A percentile compares a stretch with the other conserved stretches of the same genome.
Conservation (phyloP, 2,888 invertebrate genomes). For the Standfussiana lucernea region DNA sequence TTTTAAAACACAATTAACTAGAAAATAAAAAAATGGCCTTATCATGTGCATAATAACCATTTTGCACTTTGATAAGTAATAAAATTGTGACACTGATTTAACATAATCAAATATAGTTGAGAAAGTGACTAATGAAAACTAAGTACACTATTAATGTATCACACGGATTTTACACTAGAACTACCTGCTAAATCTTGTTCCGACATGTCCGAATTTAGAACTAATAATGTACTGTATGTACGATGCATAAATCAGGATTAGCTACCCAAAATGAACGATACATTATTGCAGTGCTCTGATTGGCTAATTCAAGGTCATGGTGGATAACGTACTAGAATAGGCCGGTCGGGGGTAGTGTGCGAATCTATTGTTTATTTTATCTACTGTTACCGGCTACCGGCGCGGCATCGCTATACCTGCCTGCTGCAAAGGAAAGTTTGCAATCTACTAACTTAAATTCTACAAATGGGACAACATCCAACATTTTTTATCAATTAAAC, state of each 20-base stretch:
- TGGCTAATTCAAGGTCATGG: slow-evolving; percentile 14
- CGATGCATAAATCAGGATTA: slow-evolving; percentile 18
- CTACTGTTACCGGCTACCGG: slow-evolving; percentile 1
- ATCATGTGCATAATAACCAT: too few species aligned
- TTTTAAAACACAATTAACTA: too few species aligned
- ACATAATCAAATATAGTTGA: too few species aligned
- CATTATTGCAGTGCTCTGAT: slow-evolving; percentile 20
- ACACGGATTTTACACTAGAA: neutral
- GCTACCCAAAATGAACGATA: slow-evolving; percentile 19
- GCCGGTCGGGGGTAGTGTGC: slow-evolving; percentile 15
- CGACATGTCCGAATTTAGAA: slow-evolving; percentile 13
- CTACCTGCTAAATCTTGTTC: slow-evolving; percentile 16
- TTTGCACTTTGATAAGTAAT: too few species aligned
- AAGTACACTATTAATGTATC: too few species aligned
- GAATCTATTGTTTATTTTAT: slow-evolving; percentile 13
- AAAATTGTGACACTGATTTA: too few species aligned
- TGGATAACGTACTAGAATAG: slow-evolving; percentile 11
- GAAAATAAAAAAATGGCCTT: too few species aligned
- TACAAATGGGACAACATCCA: too few species aligned
- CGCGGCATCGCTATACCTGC: slow-evolving; percentile 36
- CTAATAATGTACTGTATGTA: slow-evolving; percentile 15
- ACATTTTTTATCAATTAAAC: too few species aligned
- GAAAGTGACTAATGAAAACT: too few species aligned
- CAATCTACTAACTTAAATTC: slow-evolving; percentile 3
- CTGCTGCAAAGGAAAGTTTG: slow-evolving; percentile 36